phyloP scores from a whole-genome alignment of 1,140 invertebrate species.

The Melipona quadrifasciata region DNA sequence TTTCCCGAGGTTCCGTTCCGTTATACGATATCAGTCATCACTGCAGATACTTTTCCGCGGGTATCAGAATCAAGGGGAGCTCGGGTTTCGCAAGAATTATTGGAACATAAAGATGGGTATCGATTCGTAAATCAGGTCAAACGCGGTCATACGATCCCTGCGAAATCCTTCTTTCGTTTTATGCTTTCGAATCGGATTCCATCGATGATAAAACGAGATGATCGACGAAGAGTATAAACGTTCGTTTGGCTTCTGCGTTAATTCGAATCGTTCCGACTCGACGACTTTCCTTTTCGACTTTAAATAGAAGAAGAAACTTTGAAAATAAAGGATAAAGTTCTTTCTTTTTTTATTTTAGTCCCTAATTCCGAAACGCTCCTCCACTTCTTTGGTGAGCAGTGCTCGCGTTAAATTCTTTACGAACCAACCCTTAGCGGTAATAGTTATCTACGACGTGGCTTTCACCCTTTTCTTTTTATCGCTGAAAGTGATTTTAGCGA shows the following conservation, averaged over 20 bases:
- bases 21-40: not conserved
- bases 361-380: not conserved
- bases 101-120: slow-evolving; percentile 1
- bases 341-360: not conserved
- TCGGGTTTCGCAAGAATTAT: slow-evolving; percentile 1
- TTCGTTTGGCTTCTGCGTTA: not conserved
- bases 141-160: not conserved
- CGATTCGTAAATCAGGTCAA: slow-evolving; percentile 7
- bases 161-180: not conserved
- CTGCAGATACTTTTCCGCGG: not conserved
- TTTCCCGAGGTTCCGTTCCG: not conserved
- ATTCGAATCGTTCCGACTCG: not conserved
- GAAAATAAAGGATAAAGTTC: not conserved
- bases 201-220: not conserved
- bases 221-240: not conserved
- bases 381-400: not conserved
- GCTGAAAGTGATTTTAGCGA: too few species aligned
- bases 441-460: slow-evolving; percentile 8
- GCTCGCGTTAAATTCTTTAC: slow-evolving; percentile 32
- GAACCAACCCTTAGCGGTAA: slow-evolving; percentile 21
- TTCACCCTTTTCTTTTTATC: not conserved
- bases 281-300: too few species aligned
- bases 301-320: too few species aligned
- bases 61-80: not conserved
- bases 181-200: not conserved